Conservation (phyloP, 2,888 invertebrate genomes). For the Melieria crassipennis region DNA sequence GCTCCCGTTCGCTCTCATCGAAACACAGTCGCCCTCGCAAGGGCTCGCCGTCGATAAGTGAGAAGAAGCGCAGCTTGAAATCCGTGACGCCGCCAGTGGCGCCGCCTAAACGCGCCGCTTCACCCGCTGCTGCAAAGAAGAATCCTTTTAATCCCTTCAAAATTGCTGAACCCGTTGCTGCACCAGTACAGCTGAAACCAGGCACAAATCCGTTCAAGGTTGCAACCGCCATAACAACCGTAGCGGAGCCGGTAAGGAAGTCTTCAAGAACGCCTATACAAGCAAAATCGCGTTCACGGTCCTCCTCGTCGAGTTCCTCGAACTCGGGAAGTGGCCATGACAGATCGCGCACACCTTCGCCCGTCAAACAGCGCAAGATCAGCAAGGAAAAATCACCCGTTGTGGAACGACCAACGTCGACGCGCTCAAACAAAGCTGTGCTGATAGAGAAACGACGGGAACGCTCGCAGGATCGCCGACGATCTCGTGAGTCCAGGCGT, state of each 20-base stretch:
- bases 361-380: constrained; percentile 51
- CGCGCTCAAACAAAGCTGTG: constrained; percentile 25
- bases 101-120: constrained; percentile 6
- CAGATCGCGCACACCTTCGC: constrained; percentile 53
- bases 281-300: constrained; percentile 6
- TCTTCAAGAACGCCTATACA: background rate
- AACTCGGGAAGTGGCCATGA: constrained; percentile 37
- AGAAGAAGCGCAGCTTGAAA: constrained; percentile 20
- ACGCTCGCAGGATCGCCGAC: constrained; percentile 15
- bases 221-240: background rate
- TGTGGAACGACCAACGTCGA: constrained; percentile 2
- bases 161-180: constrained; percentile 28
- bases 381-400: constrained; percentile 31
- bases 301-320: constrained; percentile 38
- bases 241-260: background rate
- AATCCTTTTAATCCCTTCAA: constrained; percentile 55
- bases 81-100: constrained; percentile 38
- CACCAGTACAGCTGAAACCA: constrained; percentile 30
- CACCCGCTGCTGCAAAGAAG: constrained; percentile 26
- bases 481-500: constrained; percentile 19
- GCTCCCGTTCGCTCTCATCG: constrained; percentile 39
- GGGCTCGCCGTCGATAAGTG: constrained; percentile 37
- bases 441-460: background rate
- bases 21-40: constrained; percentile 30
- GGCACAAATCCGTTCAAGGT: constrained; percentile 41